Conservation (phyloP, 2,113 vertebrate genomes). For the Mus spicilegus region DNA sequence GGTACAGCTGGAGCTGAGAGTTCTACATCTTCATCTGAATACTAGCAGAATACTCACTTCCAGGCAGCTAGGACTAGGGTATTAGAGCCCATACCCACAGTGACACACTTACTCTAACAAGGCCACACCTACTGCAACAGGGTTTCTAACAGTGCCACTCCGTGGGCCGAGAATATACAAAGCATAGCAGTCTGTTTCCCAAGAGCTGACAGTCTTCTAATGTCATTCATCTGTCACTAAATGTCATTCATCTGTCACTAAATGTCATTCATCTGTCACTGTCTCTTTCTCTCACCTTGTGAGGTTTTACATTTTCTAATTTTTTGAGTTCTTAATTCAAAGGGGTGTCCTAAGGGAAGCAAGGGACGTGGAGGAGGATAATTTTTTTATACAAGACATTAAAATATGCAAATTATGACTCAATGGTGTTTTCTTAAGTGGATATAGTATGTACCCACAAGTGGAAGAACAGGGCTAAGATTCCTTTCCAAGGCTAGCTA, state of each 20-base stretch:
- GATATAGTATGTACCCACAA: neutral
- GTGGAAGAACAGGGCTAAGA: neutral
- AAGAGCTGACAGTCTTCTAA: neutral
- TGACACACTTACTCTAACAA: too few species aligned
- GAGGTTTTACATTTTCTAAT: neutral
- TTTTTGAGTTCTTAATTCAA: neutral
- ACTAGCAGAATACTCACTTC: too few species aligned
- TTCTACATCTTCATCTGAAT: too few species aligned
- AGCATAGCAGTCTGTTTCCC: neutral
- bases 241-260: neutral
- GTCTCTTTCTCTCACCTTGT: neutral
- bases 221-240: neutral
- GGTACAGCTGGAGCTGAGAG: too few species aligned
- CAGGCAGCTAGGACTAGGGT: too few species aligned
- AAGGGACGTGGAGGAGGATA: neutral
- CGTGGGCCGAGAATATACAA: too few species aligned
- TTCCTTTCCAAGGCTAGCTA: neutral
- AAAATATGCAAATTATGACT: neutral
- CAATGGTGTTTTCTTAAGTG: neutral
- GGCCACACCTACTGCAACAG: too few species aligned
- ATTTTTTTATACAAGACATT: neutral
- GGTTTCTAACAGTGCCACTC: too few species aligned
- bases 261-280: neutral
- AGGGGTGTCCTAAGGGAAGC: neutral
- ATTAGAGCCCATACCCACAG: too few species aligned